Base-by-base conservation (phyloP, 2,888 invertebrate genomes). In the Machimus atricapillus region DNA sequence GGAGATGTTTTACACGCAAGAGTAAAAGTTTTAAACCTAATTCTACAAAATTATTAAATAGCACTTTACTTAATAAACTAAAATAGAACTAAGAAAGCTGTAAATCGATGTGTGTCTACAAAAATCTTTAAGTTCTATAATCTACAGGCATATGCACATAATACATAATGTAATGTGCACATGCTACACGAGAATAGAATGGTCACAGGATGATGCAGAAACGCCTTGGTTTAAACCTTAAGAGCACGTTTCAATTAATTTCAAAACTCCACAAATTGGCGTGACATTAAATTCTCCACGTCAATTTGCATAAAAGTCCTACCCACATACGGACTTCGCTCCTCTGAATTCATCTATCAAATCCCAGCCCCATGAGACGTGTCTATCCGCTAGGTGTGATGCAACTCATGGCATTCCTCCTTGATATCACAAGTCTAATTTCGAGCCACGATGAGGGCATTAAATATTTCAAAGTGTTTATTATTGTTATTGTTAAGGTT, bases 401-500 rank as follows among this genome's bases (percentile, higher is more conserved):
- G 85, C 85, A 85, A 85, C 74, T 46, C 74, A 43, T 74, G 74
- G 74, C 85, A 85, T 74, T 85, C 85, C 85, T 46, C 85, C 9
- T 23, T 46, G 74, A 74, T 74, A 85, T 85, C 85, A 73, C 74
- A 85, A 31, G 85, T 74, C 85, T 85, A 78, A 86, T 78, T 86
- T 86, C 78, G 19, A 86, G 58, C 77, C 56, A 56, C 86, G 78
- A 78, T 16, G 58, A 78, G 58, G 77, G 23, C 78, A 86, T 86
- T 86, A 86, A 86, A 86, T 86, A 86, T 77, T 58, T 77, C 77
- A 34, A 56, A 78, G 86, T 86, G 77, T 86, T 86, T 86, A 86
- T 86, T 86, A 86, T 86, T 77, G 77, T 86, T 86, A 86, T 86
- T 86, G 86, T 78, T 78, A 86, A 58, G 86, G 34, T 86, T 86